Evolutionary conservation across 2,888 invertebrate species (phyloP), one percentile per base, ranked within the genome.

Genomic region (Bellardia bayeri): DNA sequence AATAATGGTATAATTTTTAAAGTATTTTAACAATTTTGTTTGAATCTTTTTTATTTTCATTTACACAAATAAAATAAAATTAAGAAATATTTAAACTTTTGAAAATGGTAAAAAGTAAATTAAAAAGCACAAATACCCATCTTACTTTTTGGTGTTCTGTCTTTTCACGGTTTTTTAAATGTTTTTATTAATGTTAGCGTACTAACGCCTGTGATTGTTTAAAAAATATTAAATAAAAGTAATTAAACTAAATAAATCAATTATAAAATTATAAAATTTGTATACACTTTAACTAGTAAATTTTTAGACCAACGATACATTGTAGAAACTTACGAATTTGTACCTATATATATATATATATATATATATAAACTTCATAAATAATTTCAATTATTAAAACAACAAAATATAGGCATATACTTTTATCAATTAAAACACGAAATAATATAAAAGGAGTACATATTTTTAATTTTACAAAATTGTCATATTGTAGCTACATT

Each of bases 131-230:
- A 45, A 3, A 45, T 11, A 11, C 9, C 16, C 1, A 37, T 11
- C 45, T 66, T 30, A 7, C 1, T 13, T 30, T 49, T 13, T 45
- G 13, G 45, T 33, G 30, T 13, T 5, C 2, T 49, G 9, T 68
- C 49, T 30, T 33, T n/a, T 69, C 42, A 51, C 40, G 2, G 11
- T 13, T 61, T 42, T 58, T 49, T n/a, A n/a, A 9, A 74, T 8
- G 13, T 54, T 13, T 56, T 13, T 72, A 72, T n/a, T 45, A 14
- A 40, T 64, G 51, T 51, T 49, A 8, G 40, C 64, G 64, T 64
- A 37, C 23, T 33, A n/a, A 66, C n/a, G 16, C 37, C 66, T 78
- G 78, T 66, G 66, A 78, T 66, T 78, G 11, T 45, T 51, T 69
- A 9, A 23, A 69, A 51, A 51, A 33, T 11, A 33, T 13, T 33